Evolutionary conservation across 2,113 vertebrate species (phyloP), one percentile per base, ranked within the genome.

Genomic region (Urocitellus parryii): DNA sequence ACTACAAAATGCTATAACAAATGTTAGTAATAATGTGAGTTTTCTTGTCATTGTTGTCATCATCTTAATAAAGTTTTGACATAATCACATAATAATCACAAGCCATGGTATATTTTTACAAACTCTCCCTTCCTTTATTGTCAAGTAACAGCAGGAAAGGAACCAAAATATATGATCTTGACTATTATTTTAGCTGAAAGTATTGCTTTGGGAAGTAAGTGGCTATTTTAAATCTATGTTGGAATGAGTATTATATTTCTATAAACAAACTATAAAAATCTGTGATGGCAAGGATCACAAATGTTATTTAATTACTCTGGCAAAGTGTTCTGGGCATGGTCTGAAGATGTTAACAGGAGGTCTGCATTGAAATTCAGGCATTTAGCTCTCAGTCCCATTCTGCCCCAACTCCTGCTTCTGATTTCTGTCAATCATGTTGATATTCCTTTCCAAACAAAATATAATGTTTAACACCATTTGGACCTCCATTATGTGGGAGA

Each of bases 141-240:
- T 90, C 56, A 93, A 70, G 37, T 27, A 80, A 32, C 20, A 56
- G 83, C 11, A 90, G 61, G 16, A 83, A 90, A 56, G 13, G 25
- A 18, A 45, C 61, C 63, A 39, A 53, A 83, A 77, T 63, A n/a
- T 45, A 51, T 4, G 80, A 37, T 4, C 37, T 24, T 72, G 85
- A 45, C 32, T 95, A 39, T 76, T 45, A 42, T 78, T 78, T 77
- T 89, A 88, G 48, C 78, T 37, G 32, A 72, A 87, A 73, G 17
- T 37, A 45, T 77, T 83, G 22, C 29, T 68, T 53, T 74, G 45
- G 14, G 51, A 42, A 86, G 5, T 82, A 86, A 78, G 63, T 48
- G 42, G 34, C 61, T 77, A 65, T 53, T 93, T 90, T 63, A 70
- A 81, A 24, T 72, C 12, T 86, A 51, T 84, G 96, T 70, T 88